Evolutionary conservation across 2,113 vertebrate species (phyloP), one percentile per base, ranked within the genome.

Genomic region (Psammodynastes pulverulentus): DNA sequence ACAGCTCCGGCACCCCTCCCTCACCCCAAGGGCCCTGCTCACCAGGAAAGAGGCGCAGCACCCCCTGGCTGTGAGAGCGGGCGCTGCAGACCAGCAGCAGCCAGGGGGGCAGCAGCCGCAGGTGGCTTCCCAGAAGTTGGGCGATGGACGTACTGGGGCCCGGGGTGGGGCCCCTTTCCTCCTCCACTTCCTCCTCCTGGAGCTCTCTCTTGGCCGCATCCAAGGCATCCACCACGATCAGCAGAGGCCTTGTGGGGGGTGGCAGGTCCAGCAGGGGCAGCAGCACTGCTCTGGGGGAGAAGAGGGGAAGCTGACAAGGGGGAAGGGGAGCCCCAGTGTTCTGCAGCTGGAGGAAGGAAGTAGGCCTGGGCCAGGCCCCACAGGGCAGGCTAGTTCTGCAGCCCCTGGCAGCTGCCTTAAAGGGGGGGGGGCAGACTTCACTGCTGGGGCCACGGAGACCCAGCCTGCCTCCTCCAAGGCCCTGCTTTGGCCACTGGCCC

Each of bases 21-120:
- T 45, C 29, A 3, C 17, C 45, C 90, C 52, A 7, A 3, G 19
- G 23, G 1, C 19, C 84, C 24, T 10, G 85, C 62, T 96, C 53
- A 98, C 98, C 97, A 96, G 98, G 97, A 90, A 98, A 98, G 97
- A 98, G 98, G 94, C 97, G 97, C 95, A 96, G 97, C 58, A 98
- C 62, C 4, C 94, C 86, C 92, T 97, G 98, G 95, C 98, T 98
- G 23, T 98, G 97, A 72, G 97, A 97, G 12, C 98, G 97, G 15
- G 97, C 95, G 0, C 97, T 98, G 95, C 98, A 98, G 87, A 98
- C 94, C 26, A 98, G 96, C 49, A 98, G 96, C 90, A 98, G 95
- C 98, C 98, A 98, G 51, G 96, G 84, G 4, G 98, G 98, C 90
- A 98, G 94, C 54, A 98, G 97, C 91, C 98, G 97, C 21, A 97